Evolutionary conservation across 1,140 invertebrate genomes (phyloP), one percentile per base, ranked within the genome.

Genomic region (Papilio glaucus): DNA sequence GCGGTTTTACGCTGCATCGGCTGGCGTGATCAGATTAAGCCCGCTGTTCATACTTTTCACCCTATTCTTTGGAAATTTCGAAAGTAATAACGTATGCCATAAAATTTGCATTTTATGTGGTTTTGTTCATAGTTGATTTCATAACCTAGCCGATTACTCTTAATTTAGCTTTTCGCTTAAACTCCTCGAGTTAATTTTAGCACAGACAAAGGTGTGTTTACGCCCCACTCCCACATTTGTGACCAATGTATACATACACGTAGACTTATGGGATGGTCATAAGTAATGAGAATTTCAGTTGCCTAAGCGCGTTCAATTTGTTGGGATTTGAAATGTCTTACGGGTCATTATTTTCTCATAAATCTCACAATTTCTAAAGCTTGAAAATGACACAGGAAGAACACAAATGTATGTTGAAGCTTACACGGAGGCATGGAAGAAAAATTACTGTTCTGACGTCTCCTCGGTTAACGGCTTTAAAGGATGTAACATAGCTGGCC

Each of bases 1-100:
- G 4, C 8, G 65, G 42, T 69, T 69, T 38, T 53, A 69, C 24
- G 42, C 41, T 69, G 67, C 65, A 69, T 37, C 8, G 7, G 10
- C 37, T 69, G 42, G 67, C 67, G 67, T 69, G 67, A 49, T 41
- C 18, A 37, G 41, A 37, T 65, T 21, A 39, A 63, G 38, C 8
- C 49, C 49, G 21, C 33, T 39, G 33, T 15, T 62, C 7, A 62
- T 15, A 21, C n/a, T 41, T 18, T 65, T 65, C 7, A 21, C n/a
- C 42, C 15, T 57, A 33, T 33, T n/a, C 8, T 13, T 61, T 8
- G 9, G 29, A 4, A 33, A 33, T n/a, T 33, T 10, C 26, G 21
- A 60, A 33, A 29, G 39, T 9, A 42, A n/a, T n/a, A 42, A 42
- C 39, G 9, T 10, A 1, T 42, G 1, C 4, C 24, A 57, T 26